Base-by-base conservation (phyloP, 1,140 invertebrate genomes). In the Arion vulgaris region DNA sequence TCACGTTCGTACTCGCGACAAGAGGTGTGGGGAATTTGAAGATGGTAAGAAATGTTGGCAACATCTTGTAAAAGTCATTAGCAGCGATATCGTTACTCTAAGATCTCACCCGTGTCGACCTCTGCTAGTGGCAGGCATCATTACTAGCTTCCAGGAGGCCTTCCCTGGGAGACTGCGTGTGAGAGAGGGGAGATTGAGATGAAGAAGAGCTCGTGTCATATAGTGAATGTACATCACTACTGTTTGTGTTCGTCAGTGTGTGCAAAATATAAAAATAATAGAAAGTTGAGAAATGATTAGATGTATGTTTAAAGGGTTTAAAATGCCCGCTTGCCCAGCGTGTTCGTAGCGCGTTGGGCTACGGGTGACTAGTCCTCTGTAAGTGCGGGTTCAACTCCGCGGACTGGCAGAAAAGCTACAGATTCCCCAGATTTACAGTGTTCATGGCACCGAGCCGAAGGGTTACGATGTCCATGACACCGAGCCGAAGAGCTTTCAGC, bases 1-100 rank as follows among this genome's bases (percentile, higher is more conserved):
- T n/a, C n/a, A n/a, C 4, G 4, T 34, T 32, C 28, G 28, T 32
- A 66, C 62, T 66, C 32, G 32, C n/a, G 71, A 15, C 7, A 45
- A 26, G 15, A 45, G 38, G 71, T 39, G 7, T n/a, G 23, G 23
- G 36, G 36, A 39, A 39, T 45, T 45, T 38, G 13, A 41, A 72
- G 71, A 72, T n/a, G 71, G 41, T 23, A 72, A 39, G 36, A 45
- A 72, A 72, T 45, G 71, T 32, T 45, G 41, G 41, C 71, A 72
- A 23, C 36, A 11, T 41, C 17, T 32, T 72, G 71, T 26, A 41
- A 72, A 72, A 41, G 71, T 28, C 71, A 72, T 72, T 11, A 72
- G 17, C 36, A 28, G 71, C 71, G 71, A 41, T 72, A 72, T 72
- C 71, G 41, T 72, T 72, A 72, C 71, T 23, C 36, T 23, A 26